These are phyloP conservation scores for Latrodectus hesperus DNA, from an alignment of 2,888 invertebrate species.

Conservation along the genomic window DNA sequence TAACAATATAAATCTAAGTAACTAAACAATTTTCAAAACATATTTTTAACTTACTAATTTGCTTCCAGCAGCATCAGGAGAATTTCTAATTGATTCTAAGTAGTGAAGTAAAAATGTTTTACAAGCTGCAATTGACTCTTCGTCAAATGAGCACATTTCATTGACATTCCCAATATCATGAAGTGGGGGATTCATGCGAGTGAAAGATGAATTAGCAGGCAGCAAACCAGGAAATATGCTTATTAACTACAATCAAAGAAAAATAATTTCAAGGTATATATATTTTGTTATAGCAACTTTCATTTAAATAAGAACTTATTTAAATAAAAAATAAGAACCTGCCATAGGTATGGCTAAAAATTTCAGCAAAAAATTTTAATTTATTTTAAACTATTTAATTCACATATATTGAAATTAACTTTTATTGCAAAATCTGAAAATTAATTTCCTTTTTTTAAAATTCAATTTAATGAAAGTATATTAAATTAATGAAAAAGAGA, in stretches of 20 bases:
- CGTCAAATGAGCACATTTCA: conserved; percentile 75
- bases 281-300: neutral
- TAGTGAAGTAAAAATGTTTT: conserved; percentile 75
- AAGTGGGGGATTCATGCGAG: conserved; percentile 76
- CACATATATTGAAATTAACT: no score
- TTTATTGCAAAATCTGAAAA: no score
- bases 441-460: no score
- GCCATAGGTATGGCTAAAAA: no score
- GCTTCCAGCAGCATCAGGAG: conserved; percentile 72
- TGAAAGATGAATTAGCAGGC: conserved; percentile 75
- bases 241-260: conserved; percentile 74
- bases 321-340: neutral
- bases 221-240: conserved; percentile 76
- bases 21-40: no score
- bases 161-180: conserved; percentile 77
- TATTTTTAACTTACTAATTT: conserved; percentile 72
- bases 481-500: no score
- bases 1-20: no score
- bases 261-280: neutral
- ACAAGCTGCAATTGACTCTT: conserved; percentile 73
- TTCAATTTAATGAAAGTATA: no score
- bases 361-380: no score
- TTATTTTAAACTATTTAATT: no score
- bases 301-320: no score
- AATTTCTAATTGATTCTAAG: conserved; percentile 74